Evolutionary conservation across 2,797 vertebrate species (phyloP).

Genomic region (Benthosema pterotum): DNA sequence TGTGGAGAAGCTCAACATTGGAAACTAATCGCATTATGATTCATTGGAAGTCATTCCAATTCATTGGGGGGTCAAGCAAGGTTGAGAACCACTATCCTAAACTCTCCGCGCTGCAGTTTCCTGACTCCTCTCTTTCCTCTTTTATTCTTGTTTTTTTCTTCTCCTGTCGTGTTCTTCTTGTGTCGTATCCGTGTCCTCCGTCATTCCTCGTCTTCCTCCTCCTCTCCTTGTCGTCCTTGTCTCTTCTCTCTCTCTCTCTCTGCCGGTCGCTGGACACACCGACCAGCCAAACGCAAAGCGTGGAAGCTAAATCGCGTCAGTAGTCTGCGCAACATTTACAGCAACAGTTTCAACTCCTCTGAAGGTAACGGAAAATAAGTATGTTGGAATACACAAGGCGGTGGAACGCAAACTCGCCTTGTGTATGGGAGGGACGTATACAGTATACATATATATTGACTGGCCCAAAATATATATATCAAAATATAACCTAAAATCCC

Average conservation of each 20-base stretch:
- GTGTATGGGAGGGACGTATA: too few relatives aligned
- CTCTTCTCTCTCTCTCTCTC: slow-evolving; percentile 67
- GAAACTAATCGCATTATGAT: too few relatives aligned
- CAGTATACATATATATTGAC: too few relatives aligned
- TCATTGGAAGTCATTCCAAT: too few relatives aligned
- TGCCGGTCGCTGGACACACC: slow-evolving; percentile 81
- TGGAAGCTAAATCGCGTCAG: slow-evolving; percentile 93
- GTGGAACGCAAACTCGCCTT: too few relatives aligned
- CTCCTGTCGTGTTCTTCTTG: slow-evolving; percentile 42
- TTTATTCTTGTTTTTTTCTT: slow-evolving; percentile 25
- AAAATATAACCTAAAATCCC: too few relatives aligned
- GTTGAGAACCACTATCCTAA: too few relatives aligned
- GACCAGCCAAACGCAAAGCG: slow-evolving; percentile 91
- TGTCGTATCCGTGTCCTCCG: slow-evolving; percentile 55
- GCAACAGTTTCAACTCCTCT: slow-evolving; percentile 86
- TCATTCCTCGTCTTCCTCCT: slow-evolving; percentile 23
- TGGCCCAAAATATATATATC: too few relatives aligned
- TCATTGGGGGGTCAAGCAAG: too few relatives aligned
- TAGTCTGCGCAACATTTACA: slow-evolving; percentile 94
- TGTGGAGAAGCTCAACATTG: too few relatives aligned
- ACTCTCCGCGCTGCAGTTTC: slow-evolving; percentile 67
- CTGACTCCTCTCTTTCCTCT: slow-evolving; percentile 19
- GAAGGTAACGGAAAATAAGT: slow-evolving; percentile 79
- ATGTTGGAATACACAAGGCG: too few relatives aligned
- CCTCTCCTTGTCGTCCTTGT: slow-evolving; percentile 43